Evolutionary conservation across 1,140 invertebrate genomes (phyloP), one percentile per base, ranked within the genome.

Genomic region (Hestina assimilis): DNA sequence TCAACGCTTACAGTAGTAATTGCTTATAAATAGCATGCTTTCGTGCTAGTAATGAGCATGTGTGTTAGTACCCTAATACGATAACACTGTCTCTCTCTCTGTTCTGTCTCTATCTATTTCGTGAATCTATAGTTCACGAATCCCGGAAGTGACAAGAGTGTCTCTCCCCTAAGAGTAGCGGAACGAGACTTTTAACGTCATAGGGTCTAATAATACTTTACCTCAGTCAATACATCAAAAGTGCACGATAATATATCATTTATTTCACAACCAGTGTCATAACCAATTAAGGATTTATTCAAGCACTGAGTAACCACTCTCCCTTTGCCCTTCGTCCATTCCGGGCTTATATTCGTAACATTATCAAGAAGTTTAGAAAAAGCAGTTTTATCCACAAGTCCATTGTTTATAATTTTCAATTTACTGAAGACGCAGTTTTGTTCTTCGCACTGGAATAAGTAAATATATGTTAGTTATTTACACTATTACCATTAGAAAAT

Each of bases 181-280:
- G n/a, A n/a, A n/a, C n/a, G n/a, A n/a, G n/a, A n/a, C n/a, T n/a
- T n/a, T n/a, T n/a, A n/a, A n/a, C n/a, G n/a, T n/a, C n/a, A n/a
- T n/a, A n/a, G n/a, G n/a, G n/a, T n/a, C n/a, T n/a, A n/a, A n/a
- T n/a, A n/a, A n/a, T n/a, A n/a, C n/a, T 3, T 63, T 72, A 87
- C 84, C 78, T 87, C 84, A 28, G 76, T 70, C 0, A 87, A 54
- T 2, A 84, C 68, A 62, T 87, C 84, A 7, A 83, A 73, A 2
- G 78, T 77, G 31, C 84, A 87, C 12, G 64, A 55, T 5, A 87
- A 28, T 0, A 87, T 43, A 3, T 69, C 75, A 35, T 85, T 85
- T 2, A 87, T 80, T 17, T 71, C 62, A 41, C 84, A 87, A 0
- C 69, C 71, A 6, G 33, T 60, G 0, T 69, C 68, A 41, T 84